Percentiles rank a stretch among this genome's conserved stretches.
Conservation (phyloP, 2,113 vertebrate genomes). For the Furnarius figulus region DNA sequence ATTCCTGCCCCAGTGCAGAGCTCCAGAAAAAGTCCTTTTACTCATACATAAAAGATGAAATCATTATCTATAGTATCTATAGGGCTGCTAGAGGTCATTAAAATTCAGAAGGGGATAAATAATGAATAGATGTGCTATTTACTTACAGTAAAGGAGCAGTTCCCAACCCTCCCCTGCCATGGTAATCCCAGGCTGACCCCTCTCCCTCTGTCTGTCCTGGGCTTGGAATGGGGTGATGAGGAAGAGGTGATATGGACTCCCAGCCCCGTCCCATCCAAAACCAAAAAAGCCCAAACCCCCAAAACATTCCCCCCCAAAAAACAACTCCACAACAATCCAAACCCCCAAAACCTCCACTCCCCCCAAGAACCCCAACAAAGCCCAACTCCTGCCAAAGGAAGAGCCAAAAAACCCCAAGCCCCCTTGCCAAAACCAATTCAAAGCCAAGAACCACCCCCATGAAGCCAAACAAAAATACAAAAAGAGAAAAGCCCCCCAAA, state of each 20-base stretch:
- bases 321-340: too few relatives aligned
- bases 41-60: neutral
- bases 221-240: neutral
- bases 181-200: neutral
- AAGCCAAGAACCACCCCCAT: neutral
- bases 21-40: neutral
- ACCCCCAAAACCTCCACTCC: accelerated
- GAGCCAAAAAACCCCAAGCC: neutral
- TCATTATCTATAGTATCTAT: neutral
- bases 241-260: neutral
- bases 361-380: neutral
- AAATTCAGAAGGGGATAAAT: neutral
- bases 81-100: neutral
- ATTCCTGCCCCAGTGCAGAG: neutral
- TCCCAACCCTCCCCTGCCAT: neutral
- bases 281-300: neutral
- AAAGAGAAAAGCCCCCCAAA: neutral
- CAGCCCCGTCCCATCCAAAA: neutral
- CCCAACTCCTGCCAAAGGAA: neutral
- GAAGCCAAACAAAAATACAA: neutral
- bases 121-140: neutral
- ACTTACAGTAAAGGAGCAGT: neutral
- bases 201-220: neutral
- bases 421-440: neutral
- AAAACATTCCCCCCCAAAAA: neutral